phyloP scores from a whole-genome alignment of 2,797 vertebrate genomes.

The Cirrhinus molitorella region DNA sequence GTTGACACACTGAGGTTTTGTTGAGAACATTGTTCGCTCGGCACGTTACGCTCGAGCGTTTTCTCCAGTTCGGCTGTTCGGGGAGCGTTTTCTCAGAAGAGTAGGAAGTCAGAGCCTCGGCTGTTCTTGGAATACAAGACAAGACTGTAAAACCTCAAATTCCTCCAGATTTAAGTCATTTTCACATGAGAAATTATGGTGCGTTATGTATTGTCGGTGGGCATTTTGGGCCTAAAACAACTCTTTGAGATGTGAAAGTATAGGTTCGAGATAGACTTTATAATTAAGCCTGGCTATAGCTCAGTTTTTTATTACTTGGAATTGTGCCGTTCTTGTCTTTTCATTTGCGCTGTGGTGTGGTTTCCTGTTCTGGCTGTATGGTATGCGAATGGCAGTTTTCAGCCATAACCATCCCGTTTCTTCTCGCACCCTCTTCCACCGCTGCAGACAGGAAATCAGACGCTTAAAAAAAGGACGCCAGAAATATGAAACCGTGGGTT shows the following conservation, averaged over 20 bases:
- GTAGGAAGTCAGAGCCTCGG: background rate
- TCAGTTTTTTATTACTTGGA: constrained; percentile 66
- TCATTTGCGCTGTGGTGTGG: constrained; percentile 60
- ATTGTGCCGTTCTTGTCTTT: constrained; percentile 55
- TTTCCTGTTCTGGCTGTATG: constrained; percentile 58
- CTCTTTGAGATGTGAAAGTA: constrained; percentile 64
- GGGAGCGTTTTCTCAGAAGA: constrained; percentile 10
- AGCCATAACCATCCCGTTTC: constrained; percentile 45
- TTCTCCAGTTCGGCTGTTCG: background rate
- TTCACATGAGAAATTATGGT: constrained; percentile 38
- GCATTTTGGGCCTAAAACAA: constrained; percentile 32
- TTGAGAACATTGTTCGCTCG: background rate
- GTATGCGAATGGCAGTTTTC: constrained; percentile 61
- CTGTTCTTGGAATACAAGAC: constrained; percentile 45
- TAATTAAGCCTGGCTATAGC: constrained; percentile 70
- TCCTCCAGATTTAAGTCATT: constrained; percentile 52
- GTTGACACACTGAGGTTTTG: constrained; percentile 60
- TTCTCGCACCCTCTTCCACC: constrained; percentile 49
- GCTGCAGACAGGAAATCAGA: constrained; percentile 55
- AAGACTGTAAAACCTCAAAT: constrained; percentile 54
- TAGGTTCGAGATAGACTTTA: constrained; percentile 65
- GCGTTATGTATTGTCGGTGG: constrained; percentile 38
- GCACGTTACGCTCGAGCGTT: background rate
- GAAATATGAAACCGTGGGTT: constrained; percentile 80
- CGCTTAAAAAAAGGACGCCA: constrained; percentile 43